Evolutionary conservation across 2,113 vertebrate species (phyloP), one percentile per base, ranked within the genome.

Genomic region (Pedetes capensis): DNA sequence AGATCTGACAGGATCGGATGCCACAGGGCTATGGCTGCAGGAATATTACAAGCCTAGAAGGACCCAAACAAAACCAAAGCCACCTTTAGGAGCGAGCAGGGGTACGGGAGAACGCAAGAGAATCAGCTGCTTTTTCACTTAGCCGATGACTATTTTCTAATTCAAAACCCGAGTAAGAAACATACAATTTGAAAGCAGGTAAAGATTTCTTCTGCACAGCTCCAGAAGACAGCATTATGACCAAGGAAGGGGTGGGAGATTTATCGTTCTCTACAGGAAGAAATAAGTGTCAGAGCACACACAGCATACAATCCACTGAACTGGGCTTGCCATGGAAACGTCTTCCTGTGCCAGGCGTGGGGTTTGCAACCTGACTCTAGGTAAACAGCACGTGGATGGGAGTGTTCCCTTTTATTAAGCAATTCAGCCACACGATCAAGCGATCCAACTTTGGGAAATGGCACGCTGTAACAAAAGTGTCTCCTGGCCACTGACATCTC

Each of bases 391-490:
- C 17, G 79, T 22, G 18, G 18, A 29, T 25, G 3, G 5, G 23
- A 89, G 93, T 57, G 6, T 20, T n/a, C 23, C 64, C 39, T 96
- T 84, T 91, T 61, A 96, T 82, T 82, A 93, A 84, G 37, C 51
- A 80, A 82, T 87, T 85, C 51, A 76, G 34, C 17, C 39, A 83
- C 34, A 81, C 7, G 53, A 84, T 22, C 42, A 89, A 93, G 96
- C 68, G 74, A 27, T 74, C n/a, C 55, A 78, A 86, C 61, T 93
- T 79, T 72, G 93, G 25, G 74, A 86, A 91, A 91, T 74, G 82
- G 20, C n/a, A 42, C 32, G 27, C 22, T 76, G 55, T 12, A n/a
- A 53, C 16, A 57, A 42, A 29, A 39, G 39, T 20, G n/a, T 18
- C 68, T 51, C 61, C 55, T 89, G 68, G 63, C 34, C 7, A 2